These are phyloP conservation scores for Heliconius aoede DNA, from an alignment of 2,888 invertebrate genomes.

Conservation along the genomic window DNA sequence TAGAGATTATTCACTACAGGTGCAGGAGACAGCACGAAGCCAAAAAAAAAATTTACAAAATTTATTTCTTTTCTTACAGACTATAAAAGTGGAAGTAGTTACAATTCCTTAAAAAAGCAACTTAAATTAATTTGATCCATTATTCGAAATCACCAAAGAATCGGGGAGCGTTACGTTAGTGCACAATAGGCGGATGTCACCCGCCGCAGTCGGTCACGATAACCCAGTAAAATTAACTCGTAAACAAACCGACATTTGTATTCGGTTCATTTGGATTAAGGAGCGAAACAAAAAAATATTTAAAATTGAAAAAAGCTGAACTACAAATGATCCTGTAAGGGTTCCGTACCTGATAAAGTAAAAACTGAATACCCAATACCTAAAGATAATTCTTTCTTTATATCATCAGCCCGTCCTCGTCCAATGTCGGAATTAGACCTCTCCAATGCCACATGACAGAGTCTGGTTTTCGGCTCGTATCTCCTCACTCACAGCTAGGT, in stretches of 20 bases:
- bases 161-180: slow-evolving; percentile 23
- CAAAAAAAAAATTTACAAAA: background rate
- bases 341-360: no score
- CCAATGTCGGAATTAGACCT: no score
- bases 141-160: slow-evolving; percentile 23
- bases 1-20: no score
- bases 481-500: no score
- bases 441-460: no score
- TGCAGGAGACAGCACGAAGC: background rate
- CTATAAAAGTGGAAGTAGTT: background rate
- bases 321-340: no score
- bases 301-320: no score
- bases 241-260: slow-evolving; percentile 53
- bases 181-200: slow-evolving; percentile 51
- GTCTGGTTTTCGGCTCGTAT: no score
- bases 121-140: slow-evolving; percentile 20
- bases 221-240: slow-evolving; percentile 40
- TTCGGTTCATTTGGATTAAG: slow-evolving; percentile 43
- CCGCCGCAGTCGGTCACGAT: slow-evolving; percentile 52
- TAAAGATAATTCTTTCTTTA: no score
- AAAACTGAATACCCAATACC: no score
- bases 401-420: no score
- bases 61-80: background rate
- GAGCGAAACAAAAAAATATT: slow-evolving; percentile 9
- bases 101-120: background rate